A percentile compares a stretch with the other conserved stretches of the same genome.
Evolutionary conservation across 2,888 invertebrate species (phyloP).

Genomic region (Sepioteuthis lessoniana): DNA sequence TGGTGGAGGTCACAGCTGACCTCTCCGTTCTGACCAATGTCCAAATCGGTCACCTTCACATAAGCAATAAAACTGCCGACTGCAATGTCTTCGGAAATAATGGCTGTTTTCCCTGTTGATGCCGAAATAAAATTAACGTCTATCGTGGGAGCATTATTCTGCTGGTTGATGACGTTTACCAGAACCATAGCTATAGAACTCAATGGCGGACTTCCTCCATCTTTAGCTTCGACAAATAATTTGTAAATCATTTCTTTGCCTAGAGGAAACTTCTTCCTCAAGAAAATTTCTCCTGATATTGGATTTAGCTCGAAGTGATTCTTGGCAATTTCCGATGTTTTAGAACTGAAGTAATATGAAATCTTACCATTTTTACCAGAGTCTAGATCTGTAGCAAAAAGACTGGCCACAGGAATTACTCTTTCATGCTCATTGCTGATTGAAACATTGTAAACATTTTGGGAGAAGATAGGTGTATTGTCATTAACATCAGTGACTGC

Average conservation of each 20-base stretch:
- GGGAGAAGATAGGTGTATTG: neutral
- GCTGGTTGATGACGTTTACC: neutral
- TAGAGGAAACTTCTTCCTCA: neutral
- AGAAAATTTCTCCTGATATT: neutral
- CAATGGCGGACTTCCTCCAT: neutral
- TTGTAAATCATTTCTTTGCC: neutral
- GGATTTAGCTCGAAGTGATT: neutral
- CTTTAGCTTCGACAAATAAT: neutral
- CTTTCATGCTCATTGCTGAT: neutral
- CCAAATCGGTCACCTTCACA: neutral
- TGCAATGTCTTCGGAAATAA: neutral
- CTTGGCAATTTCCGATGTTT: neutral
- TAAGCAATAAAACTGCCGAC: neutral
- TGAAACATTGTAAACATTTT: neutral
- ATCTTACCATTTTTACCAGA: neutral
- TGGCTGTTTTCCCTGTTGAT: neutral
- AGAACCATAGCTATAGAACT: conserved; percentile 20
- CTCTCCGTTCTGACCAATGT: conserved; percentile 10
- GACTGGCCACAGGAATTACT: neutral
- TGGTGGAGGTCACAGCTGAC: conserved; percentile 10
- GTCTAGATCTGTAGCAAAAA: neutral
- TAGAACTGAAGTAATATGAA: neutral
- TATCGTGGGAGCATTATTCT: neutral
- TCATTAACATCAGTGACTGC: neutral
- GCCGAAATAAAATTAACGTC: neutral